Base-by-base conservation (phyloP, 2,888 invertebrate species). In the Perizoma flavofasciatum region DNA sequence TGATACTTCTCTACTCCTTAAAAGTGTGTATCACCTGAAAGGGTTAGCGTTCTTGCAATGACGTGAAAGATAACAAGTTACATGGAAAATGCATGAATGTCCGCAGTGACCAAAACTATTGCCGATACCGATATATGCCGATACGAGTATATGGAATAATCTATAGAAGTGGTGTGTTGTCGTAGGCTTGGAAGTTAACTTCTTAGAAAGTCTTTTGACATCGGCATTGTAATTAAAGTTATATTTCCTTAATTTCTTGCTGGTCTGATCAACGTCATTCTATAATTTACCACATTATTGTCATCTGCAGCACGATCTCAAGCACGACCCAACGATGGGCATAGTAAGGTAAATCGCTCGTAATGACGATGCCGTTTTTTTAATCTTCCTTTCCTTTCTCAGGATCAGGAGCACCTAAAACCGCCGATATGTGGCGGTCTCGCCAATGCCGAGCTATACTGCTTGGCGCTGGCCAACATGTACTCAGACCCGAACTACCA, bases 401-500 rank as follows among this genome's bases (percentile, higher is more conserved):
- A 97, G 97, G 96, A 97, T 82, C 96, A 97, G 88, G 97, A 97
- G 87, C 97, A 97, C 86, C 93, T 98, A 76, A 98, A 98, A 89
- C 98, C 98, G 54, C 96, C 96, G 82, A 96, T 99, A 82, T 95
- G 97, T 68, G 97, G 98, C 74, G 95, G 96, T 55, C 93, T 99
- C 82, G 97, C 98, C 75, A 98, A 96, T 92, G 98, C 98, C 71
- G 98, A 98, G 88, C 94, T 98, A 68, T 98, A 98, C 93, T 98
- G 98, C 91, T 94, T 97, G 86, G 98, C 98, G 61, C 93, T 98
- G 86, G 96, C 97, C 75, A 98, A 98, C 93, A 96, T 98, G 92
- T 98, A 98, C 92, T 97, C 97, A 67, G 98, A 98, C 93, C 98
- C 98, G 65, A 98, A 98, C 92, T 98, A 97, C 93, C 97, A 97